Percentiles rank a stretch among this genome's conserved stretches.
Conservation (phyloP, 2,113 vertebrate genomes). For the Trogon melanurus region DNA sequence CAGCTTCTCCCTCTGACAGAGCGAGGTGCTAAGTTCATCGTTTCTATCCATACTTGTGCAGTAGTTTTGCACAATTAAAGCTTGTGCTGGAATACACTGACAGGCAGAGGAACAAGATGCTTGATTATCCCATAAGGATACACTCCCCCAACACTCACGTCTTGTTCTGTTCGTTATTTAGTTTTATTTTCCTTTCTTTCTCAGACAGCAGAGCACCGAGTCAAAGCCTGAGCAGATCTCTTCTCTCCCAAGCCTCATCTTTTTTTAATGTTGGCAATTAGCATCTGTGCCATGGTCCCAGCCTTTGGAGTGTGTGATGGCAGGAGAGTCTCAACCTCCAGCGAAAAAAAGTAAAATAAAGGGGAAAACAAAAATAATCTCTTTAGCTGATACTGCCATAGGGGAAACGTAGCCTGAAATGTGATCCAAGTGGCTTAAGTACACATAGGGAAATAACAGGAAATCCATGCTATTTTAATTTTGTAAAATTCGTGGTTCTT, state of each 20-base stretch:
- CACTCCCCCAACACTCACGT: background rate
- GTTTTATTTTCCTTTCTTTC: background rate
- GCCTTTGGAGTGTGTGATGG: background rate
- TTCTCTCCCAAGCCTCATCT: background rate
- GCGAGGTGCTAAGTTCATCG: background rate
- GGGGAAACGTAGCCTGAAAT: conserved; percentile 22
- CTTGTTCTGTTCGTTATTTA: background rate
- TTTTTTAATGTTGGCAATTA: background rate
- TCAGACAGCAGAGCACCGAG: background rate
- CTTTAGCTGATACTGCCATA: background rate
- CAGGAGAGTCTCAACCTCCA: background rate
- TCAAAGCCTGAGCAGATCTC: background rate
- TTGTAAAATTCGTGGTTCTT: conserved; percentile 42
- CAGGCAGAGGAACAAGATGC: background rate
- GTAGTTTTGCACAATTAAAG: background rate
- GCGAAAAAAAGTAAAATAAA: background rate
- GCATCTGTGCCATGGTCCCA: background rate
- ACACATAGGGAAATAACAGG: conserved; percentile 19
- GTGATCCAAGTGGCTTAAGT: background rate
- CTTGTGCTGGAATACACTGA: background rate
- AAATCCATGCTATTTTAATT: conserved; percentile 48
- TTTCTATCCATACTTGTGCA: background rate
- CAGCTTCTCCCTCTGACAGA: background rate
- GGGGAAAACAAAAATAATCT: background rate
- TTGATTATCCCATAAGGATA: background rate